Evolutionary conservation across 2,888 invertebrate species (phyloP).

Genomic region (Cephus pulcher): DNA sequence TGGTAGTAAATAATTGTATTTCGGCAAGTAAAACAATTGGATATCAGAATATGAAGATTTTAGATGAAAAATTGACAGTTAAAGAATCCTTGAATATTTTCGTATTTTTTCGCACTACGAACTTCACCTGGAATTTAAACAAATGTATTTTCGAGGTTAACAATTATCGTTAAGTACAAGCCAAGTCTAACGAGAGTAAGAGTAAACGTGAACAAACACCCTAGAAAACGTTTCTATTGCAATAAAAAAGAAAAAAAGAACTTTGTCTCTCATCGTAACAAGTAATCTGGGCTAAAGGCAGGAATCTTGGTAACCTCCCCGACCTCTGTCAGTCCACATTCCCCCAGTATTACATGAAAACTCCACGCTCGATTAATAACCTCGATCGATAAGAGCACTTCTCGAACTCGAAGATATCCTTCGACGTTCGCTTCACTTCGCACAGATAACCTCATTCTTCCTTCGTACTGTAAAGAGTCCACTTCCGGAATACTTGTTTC

Average conservation of each 20-base stretch:
- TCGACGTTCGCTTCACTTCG: background rate
- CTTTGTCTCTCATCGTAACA: background rate
- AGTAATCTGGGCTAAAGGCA: background rate
- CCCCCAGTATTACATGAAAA: background rate
- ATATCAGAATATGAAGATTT: no score
- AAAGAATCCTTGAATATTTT: background rate
- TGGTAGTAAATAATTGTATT: no score
- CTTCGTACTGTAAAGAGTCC: background rate
- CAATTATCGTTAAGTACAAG: background rate
- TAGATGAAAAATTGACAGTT: background rate
- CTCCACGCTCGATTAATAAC: background rate
- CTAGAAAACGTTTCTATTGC: background rate
- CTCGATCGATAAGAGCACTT: background rate
- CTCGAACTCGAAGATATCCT: background rate
- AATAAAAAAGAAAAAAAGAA: background rate
- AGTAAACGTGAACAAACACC: no score
- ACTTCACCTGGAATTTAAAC: background rate
- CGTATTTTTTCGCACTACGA: background rate
- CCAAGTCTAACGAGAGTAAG: no score
- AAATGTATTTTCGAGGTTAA: background rate
- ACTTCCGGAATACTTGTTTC: background rate
- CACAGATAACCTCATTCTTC: background rate
- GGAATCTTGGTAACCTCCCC: background rate
- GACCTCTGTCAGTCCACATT: background rate
- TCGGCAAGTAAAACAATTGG: no score